Evolutionary conservation across 35 echinoderm and acorn worm genomes (phyloP).

Genomic region (Anneissia japonica): DNA sequence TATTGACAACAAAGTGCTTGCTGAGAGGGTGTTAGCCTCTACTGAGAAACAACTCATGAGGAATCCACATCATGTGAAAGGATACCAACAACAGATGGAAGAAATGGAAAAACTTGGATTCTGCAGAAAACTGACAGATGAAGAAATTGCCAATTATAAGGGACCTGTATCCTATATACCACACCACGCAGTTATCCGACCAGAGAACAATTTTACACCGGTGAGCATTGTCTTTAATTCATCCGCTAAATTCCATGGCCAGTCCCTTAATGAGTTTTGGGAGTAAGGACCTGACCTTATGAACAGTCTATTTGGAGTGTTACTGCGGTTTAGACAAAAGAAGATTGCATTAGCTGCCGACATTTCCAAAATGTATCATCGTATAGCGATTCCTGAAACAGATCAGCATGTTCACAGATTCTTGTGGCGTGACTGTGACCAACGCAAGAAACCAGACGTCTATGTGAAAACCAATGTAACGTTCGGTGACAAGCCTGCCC

Average conservation of each 20-base stretch:
- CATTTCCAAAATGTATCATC: no score
- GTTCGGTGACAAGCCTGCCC: conserved; percentile 23
- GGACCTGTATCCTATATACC: neutral
- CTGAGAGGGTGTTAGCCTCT: neutral
- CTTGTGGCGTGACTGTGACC: conserved; percentile 9
- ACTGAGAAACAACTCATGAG: neutral
- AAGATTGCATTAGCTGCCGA: no score
- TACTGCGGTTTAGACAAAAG: no score
- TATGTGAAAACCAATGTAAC: conserved; percentile 13
- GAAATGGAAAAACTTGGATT: neutral
- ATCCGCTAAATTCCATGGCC: neutral
- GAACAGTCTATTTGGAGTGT: no score
- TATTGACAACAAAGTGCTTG: neutral
- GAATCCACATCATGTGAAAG: neutral
- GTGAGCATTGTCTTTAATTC: neutral
- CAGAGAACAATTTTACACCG: neutral
- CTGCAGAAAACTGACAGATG: neutral
- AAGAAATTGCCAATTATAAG: neutral
- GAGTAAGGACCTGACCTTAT: neutral
- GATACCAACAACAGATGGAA: neutral
- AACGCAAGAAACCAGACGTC: conserved; percentile 12
- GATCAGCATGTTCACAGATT: conserved; percentile 35
- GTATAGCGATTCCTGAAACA: conserved; percentile 1
- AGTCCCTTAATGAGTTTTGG: neutral
- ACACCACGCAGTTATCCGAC: neutral